phyloP scores from a whole-genome alignment of 2,113 vertebrate genomes.

The Antennarius striatus region DNA sequence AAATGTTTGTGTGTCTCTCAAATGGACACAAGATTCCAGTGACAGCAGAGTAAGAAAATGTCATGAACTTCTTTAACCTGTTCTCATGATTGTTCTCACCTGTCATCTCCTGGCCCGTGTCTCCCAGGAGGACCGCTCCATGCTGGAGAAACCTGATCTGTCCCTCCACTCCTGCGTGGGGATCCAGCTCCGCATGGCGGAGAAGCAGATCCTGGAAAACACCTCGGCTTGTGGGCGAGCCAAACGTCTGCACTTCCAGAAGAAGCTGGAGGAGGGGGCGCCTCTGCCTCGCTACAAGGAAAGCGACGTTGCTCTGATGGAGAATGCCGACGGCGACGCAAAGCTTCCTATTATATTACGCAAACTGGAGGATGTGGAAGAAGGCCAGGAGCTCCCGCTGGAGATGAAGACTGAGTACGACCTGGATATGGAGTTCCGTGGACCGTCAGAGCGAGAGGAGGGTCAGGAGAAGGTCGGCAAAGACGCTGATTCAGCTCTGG shows the following conservation, averaged over 20 bases:
- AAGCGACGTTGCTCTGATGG: conserved; percentile 86
- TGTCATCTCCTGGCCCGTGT: neutral
- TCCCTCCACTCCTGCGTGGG: conserved; percentile 84
- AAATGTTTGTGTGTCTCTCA: too few relatives aligned
- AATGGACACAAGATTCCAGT: too few relatives aligned
- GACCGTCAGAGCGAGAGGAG: conserved; percentile 14
- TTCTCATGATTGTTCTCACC: too few relatives aligned
- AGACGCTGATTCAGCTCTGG: conserved; percentile 34
- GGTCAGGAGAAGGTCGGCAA: conserved; percentile 19
- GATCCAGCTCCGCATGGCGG: conserved; percentile 89
- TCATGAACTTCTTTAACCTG: too few relatives aligned
- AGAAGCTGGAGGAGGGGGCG: conserved; percentile 82
- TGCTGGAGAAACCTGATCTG: conserved; percentile 84
- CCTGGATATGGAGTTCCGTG: conserved; percentile 51
- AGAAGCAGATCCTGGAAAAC: conserved; percentile 94
- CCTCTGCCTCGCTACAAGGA: conserved; percentile 86
- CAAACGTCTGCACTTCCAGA: conserved; percentile 82
- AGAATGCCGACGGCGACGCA: conserved; percentile 83
- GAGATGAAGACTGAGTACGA: conserved; percentile 80
- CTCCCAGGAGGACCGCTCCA: conserved; percentile 85
- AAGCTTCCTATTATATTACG: conserved; percentile 88
- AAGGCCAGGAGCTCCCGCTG: conserved; percentile 71
- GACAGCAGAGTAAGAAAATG: too few relatives aligned
- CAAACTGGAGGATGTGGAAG: conserved; percentile 83
- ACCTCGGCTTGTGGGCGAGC: conserved; percentile 81